phyloP scores from a whole-genome alignment of 2,888 invertebrate genomes.

The Amphipoea oculea region DNA sequence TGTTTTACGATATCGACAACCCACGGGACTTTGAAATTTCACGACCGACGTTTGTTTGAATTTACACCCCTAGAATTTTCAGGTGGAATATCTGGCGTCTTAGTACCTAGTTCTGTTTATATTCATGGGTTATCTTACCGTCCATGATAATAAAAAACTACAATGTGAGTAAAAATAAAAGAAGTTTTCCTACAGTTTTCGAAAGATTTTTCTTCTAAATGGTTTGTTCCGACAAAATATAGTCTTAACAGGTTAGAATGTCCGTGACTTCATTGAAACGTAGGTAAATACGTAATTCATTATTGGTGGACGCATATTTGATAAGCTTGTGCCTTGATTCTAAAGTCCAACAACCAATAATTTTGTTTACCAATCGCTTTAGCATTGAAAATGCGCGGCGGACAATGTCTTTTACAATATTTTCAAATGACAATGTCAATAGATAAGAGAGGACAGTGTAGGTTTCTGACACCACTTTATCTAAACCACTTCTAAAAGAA shows the following conservation, averaged over 20 bases:
- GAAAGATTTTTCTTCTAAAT: background rate
- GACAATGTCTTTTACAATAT: background rate
- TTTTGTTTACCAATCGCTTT: background rate
- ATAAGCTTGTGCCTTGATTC: background rate
- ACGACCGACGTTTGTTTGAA: constrained; percentile 12
- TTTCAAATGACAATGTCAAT: background rate
- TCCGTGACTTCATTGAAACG: background rate
- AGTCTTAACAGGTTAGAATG: background rate
- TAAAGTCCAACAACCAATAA: background rate
- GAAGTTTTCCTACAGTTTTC: background rate
- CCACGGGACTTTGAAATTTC: constrained; percentile 6
- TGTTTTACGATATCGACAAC: constrained; percentile 45
- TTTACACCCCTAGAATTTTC: constrained; percentile 13
- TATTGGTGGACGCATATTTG: background rate
- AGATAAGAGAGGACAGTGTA: background rate
- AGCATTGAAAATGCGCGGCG: no score
- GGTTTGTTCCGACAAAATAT: background rate
- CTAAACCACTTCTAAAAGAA: background rate
- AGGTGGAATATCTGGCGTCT: background rate
- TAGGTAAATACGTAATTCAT: background rate
- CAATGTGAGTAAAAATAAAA: background rate
- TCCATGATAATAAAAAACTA: background rate
- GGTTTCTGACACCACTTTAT: background rate
- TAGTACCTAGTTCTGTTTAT: background rate
- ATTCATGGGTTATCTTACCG: background rate